Evolutionary conservation across 2,113 vertebrate species (phyloP).

Genomic region (Antechinus flavipes): DNA sequence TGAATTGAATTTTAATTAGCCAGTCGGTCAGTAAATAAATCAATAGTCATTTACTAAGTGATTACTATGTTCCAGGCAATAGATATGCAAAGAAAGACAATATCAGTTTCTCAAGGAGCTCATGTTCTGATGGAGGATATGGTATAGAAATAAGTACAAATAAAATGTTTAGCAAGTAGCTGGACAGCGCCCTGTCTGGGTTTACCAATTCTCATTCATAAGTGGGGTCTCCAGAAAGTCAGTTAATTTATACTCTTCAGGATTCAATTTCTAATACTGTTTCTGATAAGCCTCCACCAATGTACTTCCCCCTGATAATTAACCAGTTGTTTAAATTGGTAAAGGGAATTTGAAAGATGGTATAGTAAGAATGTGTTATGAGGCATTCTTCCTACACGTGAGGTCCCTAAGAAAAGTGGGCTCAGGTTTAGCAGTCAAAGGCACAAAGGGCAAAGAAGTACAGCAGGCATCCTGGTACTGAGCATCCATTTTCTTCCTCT

Average conservation of each 20-base stretch:
- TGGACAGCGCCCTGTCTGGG: not conserved
- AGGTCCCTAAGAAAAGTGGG: not conserved
- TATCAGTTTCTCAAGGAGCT: not conserved
- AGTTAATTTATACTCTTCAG: not conserved
- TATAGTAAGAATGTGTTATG: not conserved
- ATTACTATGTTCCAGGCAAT: not conserved
- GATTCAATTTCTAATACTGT: not conserved
- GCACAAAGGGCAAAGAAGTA: not conserved
- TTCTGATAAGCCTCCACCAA: not conserved
- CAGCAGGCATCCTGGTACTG: not conserved
- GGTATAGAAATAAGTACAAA: not conserved
- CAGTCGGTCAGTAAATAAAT: not conserved
- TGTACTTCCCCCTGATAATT: not conserved
- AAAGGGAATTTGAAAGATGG: not conserved
- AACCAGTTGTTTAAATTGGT: not conserved
- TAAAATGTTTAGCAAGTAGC: not conserved
- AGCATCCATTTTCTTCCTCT: not conserved
- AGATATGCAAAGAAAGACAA: not conserved
- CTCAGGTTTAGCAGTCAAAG: not conserved
- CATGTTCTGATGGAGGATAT: not conserved
- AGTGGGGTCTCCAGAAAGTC: not conserved
- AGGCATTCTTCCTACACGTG: not conserved
- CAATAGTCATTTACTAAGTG: not conserved
- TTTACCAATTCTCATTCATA: not conserved
- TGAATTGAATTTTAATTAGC: not conserved